Percentiles rank a stretch among this genome's conserved stretches.
These are phyloP conservation scores for Melopsittacus undulatus DNA, from an alignment of 2,797 vertebrate genomes.

Conservation along the genomic window DNA sequence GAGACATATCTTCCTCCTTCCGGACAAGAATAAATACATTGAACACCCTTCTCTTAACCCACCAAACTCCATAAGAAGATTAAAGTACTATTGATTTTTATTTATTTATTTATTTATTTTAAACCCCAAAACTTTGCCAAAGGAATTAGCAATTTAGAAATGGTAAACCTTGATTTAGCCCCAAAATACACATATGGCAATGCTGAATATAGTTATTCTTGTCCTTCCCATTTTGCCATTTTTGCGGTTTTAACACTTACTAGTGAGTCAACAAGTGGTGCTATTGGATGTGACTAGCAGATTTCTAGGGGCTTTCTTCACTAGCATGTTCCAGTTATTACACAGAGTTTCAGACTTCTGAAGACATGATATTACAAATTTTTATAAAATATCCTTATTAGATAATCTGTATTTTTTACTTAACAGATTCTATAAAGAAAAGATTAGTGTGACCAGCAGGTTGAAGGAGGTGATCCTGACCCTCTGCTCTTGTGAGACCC, in stretches of 20 bases:
- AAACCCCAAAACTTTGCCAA: not conserved
- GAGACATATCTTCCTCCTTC: not conserved
- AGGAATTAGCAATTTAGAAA: constrained; percentile 16
- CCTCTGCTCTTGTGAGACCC: no score
- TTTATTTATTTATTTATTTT: not conserved
- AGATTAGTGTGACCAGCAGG: not conserved
- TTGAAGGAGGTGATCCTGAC: no score
- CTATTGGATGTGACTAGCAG: not conserved
- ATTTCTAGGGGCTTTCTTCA: not conserved
- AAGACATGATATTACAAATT: not conserved
- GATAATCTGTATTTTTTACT: not conserved
- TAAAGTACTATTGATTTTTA: not conserved
- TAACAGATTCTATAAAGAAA: not conserved
- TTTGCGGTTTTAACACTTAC: not conserved
- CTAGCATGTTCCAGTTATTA: not conserved
- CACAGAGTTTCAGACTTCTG: not conserved
- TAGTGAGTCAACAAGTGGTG: not conserved
- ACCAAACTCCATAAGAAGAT: not conserved
- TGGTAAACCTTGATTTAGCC: constrained; percentile 5
- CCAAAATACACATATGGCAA: constrained; percentile 22
- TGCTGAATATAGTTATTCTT: not conserved
- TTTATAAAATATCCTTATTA: not conserved
- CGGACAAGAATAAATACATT: not conserved
- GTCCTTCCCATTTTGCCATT: constrained; percentile 15
- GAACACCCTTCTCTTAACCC: not conserved